Base-by-base conservation (phyloP, 2,113 vertebrate genomes). In the Ceyx cyanopectus region DNA sequence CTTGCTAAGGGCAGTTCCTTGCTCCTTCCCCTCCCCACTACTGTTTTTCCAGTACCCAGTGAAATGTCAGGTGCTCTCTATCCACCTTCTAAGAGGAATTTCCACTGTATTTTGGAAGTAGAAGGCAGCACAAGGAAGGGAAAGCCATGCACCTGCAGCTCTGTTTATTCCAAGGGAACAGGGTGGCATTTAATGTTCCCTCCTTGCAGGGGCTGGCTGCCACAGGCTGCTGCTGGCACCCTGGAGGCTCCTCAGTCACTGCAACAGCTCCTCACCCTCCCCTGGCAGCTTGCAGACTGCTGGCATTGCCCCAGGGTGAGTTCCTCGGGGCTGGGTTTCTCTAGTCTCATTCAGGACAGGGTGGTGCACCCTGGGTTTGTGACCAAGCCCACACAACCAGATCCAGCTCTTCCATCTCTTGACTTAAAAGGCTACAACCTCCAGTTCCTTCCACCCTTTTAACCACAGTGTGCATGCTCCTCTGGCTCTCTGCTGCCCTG, bases 281-380 rank as follows among this genome's bases (percentile, higher is more conserved):
- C 0, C 23, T 51, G 53, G 26, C 37, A 43, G n/a, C 1, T 23
- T 53, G 62, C 40, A 41, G 17, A 10, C 9, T 54, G 10, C 51
- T 37, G 54, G 37, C 0, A 7, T 51, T 18, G n/a, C 34, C 24
- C 24, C 40, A 37, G 19, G 4, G 4, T 14, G 50, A 5, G 27
- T 14, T 26, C 48, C 34, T 34, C 5, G 29, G 17, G 73, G 29
- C 15, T 80, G 63, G 10, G 27, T 62, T 89, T 69, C n/a, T 69
- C 57, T 12, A 1, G 0, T 17, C 84, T 74, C n/a, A 14, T 48
- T 34, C 23, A 24, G 22, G 40, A 24, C 51, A 50, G 7, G 21
- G 22, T 0, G 0, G n/a, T 21, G 29, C 16, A 14, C 53, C 50
- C n/a, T 2, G 41, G 6, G 14, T 40, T 86, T 57, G 32, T 50